Conservation (phyloP, 2,888 invertebrate genomes). For the Crepidodera aurea region DNA sequence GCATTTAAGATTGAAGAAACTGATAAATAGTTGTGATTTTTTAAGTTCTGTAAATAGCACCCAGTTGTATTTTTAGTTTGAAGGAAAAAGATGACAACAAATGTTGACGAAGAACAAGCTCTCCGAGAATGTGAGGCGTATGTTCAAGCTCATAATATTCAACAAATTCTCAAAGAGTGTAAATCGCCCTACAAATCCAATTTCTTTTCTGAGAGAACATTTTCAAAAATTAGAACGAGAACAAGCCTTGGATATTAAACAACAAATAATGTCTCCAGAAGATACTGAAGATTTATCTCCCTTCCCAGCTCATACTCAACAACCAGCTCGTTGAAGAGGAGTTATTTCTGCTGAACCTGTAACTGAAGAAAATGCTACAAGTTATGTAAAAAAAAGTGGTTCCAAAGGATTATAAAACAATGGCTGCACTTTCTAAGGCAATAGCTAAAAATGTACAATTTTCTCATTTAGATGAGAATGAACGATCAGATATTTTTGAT, state of each 20-base stretch:
- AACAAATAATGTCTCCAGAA: constrained; percentile 84
- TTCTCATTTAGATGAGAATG: constrained; percentile 96
- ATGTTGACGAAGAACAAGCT: constrained; percentile 93
- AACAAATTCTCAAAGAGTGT: constrained; percentile 96
- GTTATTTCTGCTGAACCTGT: constrained; percentile 99
- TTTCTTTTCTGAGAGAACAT: constrained; percentile 94
- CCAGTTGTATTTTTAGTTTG: constrained; percentile 6
- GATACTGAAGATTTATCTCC: constrained; percentile 86
- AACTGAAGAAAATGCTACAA: constrained; percentile 97
- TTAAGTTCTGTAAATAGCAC: not conserved
- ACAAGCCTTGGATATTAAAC: constrained; percentile 87
- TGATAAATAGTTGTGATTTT: constrained; percentile 11
- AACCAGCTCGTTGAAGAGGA: constrained; percentile 86
- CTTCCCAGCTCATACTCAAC: constrained; percentile 78
- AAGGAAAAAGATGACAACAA: constrained; percentile 68
- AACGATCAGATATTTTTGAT: constrained; percentile 97
- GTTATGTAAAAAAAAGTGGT: constrained; percentile 99
- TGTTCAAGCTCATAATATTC: constrained; percentile 96
- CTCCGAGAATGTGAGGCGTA: constrained; percentile 98
- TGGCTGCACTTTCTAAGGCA: constrained; percentile 96
- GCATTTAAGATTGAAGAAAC: too few relatives aligned
- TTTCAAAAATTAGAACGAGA: constrained; percentile 97
- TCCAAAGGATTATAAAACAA: constrained; percentile 99
- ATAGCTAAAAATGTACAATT: constrained; percentile 98
- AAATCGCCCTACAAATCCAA: constrained; percentile 95